These are phyloP conservation scores for Caenorhabditis inopinata DNA, from an alignment of 1,140 invertebrate species.

Conservation along the genomic window DNA sequence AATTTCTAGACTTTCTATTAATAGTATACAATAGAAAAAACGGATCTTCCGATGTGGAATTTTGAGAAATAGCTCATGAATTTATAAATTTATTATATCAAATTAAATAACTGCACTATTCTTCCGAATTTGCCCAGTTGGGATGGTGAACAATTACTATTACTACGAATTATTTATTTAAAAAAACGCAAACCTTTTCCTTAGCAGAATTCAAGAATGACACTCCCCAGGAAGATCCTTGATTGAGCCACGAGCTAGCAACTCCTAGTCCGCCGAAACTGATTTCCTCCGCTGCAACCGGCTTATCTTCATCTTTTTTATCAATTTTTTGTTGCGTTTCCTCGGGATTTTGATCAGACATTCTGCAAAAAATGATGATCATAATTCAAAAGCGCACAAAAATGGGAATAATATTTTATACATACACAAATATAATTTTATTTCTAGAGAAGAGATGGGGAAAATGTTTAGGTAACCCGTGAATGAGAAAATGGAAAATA, in stretches of 20 bases:
- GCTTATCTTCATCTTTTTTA: not conserved
- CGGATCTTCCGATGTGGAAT: no score
- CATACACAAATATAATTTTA: no score
- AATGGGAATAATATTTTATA: not conserved
- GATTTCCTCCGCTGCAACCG: not conserved
- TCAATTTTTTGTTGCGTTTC: not conserved
- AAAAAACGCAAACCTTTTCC: constrained; percentile 8
- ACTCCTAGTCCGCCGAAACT: not conserved
- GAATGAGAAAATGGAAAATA: not conserved
- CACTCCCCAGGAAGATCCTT: not conserved
- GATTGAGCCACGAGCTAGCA: constrained; percentile 12
- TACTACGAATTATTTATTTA: not conserved
- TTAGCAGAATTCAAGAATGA: constrained; percentile 35
- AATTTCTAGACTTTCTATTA: no score
- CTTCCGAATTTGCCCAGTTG: no score
- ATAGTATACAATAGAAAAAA: no score
- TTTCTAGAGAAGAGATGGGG: not conserved
- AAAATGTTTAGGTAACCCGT: no score
- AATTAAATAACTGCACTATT: no score
- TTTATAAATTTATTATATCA: no score
- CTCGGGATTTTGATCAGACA: not conserved
- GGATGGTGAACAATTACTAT: no score
- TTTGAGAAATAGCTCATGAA: no score
- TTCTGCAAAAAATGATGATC: not conserved
- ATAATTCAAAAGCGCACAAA: not conserved